Evolutionary conservation across 2,888 invertebrate genomes (phyloP), one percentile per base, ranked within the genome.

Genomic region (Apodemia duryi): DNA sequence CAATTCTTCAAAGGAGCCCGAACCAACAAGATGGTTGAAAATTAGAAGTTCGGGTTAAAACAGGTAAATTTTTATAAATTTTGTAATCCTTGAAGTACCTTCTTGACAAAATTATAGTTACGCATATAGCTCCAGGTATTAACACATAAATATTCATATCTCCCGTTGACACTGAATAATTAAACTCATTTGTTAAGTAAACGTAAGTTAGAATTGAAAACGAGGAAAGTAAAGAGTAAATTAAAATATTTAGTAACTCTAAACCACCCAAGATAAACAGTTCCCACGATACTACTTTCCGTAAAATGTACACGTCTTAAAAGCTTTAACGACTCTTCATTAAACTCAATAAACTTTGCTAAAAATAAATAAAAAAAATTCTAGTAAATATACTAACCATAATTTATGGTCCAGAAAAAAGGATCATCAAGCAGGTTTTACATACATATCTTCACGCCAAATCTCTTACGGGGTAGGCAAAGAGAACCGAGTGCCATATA

Each of bases 181-280:
- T 28, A 54, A 54, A 32, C 54, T 57, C 54, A 57, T 57, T 57
- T 57, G 54, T 57, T 57, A 57, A 57, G 54, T 57, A 57, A 57
- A 57, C 28, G 32, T 32, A 57, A 57, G 52, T 52, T 52, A 52
- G 54, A 32, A 57, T 57, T 57, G 13, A 57, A 57, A 57, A 11
- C 54, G 54, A 32, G 54, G 54, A 57, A 32, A 57, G 29, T 57
- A 57, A 57, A 57, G 54, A 57, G 54, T 29, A 57, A 57, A 57
- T 57, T 57, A 57, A 57, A 57, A 57, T 57, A 57, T 57, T 57
- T 57, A 57, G 54, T 57, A 57, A 57, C 54, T 57, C 29, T 32
- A 57, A 29, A 28, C 54, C 54, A 32, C 11, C 46, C 46, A 13
- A 46, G 46, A 13, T 11, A 46, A 46, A 46, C 13, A 46, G 54